A percentile compares a stretch with the other conserved stretches of the same genome.
Conservation (phyloP, 2,113 vertebrate genomes). For the Acrocephalus kingi region DNA sequence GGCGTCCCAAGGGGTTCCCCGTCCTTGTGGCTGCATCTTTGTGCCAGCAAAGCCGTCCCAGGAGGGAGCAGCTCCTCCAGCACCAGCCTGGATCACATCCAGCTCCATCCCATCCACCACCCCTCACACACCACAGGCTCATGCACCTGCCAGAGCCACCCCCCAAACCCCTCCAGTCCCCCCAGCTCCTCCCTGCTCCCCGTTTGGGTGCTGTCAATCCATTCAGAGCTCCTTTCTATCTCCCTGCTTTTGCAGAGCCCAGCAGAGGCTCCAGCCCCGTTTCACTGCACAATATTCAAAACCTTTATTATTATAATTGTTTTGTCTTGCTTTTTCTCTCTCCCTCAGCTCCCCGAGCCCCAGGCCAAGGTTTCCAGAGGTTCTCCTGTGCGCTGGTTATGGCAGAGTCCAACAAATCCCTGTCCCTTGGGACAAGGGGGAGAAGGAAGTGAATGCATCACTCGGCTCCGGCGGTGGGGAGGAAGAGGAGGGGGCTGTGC, state of each 20-base stretch:
- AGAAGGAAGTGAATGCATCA: rapidly evolving
- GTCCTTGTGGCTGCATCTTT: background rate
- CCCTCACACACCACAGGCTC: background rate
- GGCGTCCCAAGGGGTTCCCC: background rate
- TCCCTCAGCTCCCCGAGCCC: background rate
- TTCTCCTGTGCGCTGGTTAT: background rate
- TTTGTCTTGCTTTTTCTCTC: background rate
- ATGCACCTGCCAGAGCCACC: rapidly evolving
- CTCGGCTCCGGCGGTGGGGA: background rate
- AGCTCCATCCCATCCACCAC: rapidly evolving
- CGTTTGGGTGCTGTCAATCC: background rate
- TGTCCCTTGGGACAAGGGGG: background rate
- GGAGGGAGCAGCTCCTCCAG: background rate
- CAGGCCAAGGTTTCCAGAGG: rapidly evolving
- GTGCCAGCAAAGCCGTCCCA: background rate
- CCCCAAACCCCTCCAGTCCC: background rate
- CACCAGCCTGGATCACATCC: background rate
- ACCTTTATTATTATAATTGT: background rate
- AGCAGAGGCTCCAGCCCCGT: background rate
- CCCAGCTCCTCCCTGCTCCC: background rate
- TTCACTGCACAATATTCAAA: background rate
- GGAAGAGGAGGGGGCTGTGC: background rate
- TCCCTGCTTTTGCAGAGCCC: background rate
- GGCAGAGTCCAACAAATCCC: background rate
- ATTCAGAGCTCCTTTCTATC: background rate